These are phyloP conservation scores for Dasypus novemcinctus DNA, from an alignment of 2,113 vertebrate species.

Conservation along the genomic window DNA sequence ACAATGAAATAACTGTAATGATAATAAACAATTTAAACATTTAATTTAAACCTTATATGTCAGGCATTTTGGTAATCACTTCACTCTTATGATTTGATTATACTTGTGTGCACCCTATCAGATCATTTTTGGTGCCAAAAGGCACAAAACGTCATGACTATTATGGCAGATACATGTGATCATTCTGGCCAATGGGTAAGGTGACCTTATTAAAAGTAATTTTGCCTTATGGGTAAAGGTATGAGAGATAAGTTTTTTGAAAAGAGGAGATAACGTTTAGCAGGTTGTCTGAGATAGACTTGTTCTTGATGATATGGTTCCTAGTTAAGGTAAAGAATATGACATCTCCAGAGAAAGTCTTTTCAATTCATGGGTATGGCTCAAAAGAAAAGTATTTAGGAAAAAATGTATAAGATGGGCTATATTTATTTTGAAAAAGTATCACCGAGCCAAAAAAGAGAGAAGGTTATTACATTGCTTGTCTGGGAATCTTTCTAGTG, in stretches of 20 bases:
- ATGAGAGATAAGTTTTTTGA: background rate
- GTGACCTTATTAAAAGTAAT: background rate
- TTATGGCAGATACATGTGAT: background rate
- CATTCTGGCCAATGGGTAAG: background rate
- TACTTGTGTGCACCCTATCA: background rate
- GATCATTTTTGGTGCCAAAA: background rate
- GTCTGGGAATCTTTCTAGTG: constrained; percentile 64
- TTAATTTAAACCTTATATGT: background rate
- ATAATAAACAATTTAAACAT: background rate
- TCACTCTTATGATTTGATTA: background rate
- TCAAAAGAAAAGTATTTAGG: background rate
- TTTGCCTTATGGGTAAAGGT: background rate
- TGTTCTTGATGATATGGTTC: background rate
- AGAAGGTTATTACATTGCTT: constrained; percentile 54
- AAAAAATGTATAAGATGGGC: constrained; percentile 6
- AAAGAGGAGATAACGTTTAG: background rate
- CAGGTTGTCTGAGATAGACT: background rate
- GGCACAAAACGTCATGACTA: background rate
- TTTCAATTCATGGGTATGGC: background rate
- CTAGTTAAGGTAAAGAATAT: background rate
- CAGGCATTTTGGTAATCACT: background rate
- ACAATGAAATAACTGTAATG: background rate
- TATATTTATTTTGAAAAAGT: constrained; percentile 63
- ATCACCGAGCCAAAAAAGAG: constrained; percentile 24
- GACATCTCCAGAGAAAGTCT: background rate